Percentiles rank a stretch among this genome's conserved stretches.
These are phyloP conservation scores for Crotalus helleri DNA, from an alignment of 2,113 vertebrate species.

Conservation along the genomic window DNA sequence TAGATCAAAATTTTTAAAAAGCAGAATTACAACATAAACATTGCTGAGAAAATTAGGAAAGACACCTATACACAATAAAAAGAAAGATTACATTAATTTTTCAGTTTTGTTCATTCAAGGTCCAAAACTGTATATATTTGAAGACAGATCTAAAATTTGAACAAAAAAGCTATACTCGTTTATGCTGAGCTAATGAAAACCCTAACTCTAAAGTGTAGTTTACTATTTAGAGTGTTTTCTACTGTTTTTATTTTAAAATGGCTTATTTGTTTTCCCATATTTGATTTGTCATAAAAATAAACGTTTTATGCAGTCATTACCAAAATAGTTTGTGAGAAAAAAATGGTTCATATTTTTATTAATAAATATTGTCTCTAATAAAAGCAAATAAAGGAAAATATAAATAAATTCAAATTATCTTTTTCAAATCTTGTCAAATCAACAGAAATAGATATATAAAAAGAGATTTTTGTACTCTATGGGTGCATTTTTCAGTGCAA, in stretches of 20 bases:
- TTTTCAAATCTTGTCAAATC: background rate
- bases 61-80: background rate
- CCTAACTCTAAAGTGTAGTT: background rate
- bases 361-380: background rate
- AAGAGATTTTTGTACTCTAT: background rate
- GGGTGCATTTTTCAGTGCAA: constrained; percentile 18
- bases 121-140: background rate
- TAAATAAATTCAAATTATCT: background rate
- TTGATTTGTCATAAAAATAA: background rate
- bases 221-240: background rate
- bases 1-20: background rate
- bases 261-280: background rate
- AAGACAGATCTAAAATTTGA: background rate
- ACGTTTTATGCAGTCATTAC: background rate
- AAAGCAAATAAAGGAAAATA: constrained; percentile 10
- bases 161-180: background rate
- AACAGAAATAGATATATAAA: background rate
- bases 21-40: background rate
- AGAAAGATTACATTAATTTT: background rate
- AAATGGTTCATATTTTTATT: background rate
- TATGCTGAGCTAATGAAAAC: background rate
- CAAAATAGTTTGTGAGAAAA: background rate
- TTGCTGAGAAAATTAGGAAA: background rate
- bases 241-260: background rate
- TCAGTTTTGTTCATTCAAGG: background rate